Evolutionary conservation across 53 echinoderm and acorn worm species (phyloP), one percentile per base, ranked within the genome.

Genomic region (Echinarachnius parma): DNA sequence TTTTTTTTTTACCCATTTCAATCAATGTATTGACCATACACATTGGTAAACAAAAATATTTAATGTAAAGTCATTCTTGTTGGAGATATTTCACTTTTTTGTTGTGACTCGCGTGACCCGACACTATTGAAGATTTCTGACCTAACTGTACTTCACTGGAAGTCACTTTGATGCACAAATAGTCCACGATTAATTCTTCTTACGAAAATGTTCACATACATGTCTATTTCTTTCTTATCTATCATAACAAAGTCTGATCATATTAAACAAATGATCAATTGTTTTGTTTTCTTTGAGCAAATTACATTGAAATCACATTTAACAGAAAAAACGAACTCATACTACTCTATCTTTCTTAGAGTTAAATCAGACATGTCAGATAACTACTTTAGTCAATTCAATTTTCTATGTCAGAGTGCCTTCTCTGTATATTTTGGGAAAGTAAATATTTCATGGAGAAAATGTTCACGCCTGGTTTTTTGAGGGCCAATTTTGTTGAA

Each of bases 51-150:
- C 19, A 50, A 19, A 50, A 50, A 50, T 50, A 10, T 19, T 42
- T 7, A 13, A 42, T 42, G 42, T 42, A 42, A 50, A 16, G 52
- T 13, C 52, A 18, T 50, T 50, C 19, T 50, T 50, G 52, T 50
- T 50, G 19, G 52, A 50, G 52, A 50, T 19, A 50, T 18, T 50
- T 50, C 52, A 50, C 52, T 50, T 50, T 50, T 50, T 50, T 50
- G 52, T 50, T 50, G 20, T 50, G 9, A 50, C 52, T 50, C 13
- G 52, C 52, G 52, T 19, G 52, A 50, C 52, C 11, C 52, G 10
- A 50, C 52, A 50, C 52, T 19, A 50, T 50, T 16, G 52, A 50
- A 19, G 20, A 50, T 50, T 50, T 50, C 15, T 50, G 52, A 50
- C 52, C 10, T 50, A 14, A 18, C 52, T 50, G 52, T 13, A 50